Evolutionary conservation across 1,140 invertebrate genomes (phyloP).

Genomic region (Mercenaria mercenaria): DNA sequence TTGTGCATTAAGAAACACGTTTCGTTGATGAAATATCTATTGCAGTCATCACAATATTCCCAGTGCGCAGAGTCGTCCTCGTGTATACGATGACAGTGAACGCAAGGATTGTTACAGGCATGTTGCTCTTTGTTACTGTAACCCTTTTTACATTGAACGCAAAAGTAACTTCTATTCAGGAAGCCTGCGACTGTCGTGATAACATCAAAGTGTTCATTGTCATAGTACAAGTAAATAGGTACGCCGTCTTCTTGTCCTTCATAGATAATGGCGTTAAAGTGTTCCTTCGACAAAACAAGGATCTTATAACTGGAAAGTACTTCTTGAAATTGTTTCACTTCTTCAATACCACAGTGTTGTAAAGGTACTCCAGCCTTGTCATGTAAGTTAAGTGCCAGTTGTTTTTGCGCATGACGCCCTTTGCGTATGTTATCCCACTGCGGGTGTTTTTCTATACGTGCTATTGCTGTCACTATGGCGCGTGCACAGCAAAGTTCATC

Average conservation of each 20-base stretch:
- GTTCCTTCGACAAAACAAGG: conserved; percentile 60
- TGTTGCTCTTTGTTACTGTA: conserved; percentile 58
- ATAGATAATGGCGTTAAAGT: conserved; percentile 65
- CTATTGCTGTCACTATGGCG: conserved; percentile 61
- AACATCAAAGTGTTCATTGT: conserved; percentile 64
- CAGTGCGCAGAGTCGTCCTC: conserved; percentile 27
- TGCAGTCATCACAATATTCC: conserved; percentile 54
- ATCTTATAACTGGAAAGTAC: conserved; percentile 42
- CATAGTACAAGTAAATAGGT: conserved; percentile 59
- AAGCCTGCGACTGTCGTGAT: conserved; percentile 68
- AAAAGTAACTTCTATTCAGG: conserved; percentile 59
- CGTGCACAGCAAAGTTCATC: conserved; percentile 63
- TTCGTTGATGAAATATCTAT: conserved; percentile 51
- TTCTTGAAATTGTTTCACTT: conserved; percentile 56
- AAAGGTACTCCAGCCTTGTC: conserved; percentile 34
- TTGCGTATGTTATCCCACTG: conserved; percentile 54
- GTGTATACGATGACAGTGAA: conserved; percentile 46
- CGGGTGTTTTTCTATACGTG: conserved; percentile 31
- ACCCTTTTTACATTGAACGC: conserved; percentile 62
- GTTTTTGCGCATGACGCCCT: conserved; percentile 33
- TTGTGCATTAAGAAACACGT: conserved; percentile 47
- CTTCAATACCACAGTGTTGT: conserved; percentile 51
- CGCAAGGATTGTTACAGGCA: conserved; percentile 54
- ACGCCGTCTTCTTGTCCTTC: conserved; percentile 50
- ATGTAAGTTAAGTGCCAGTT: conserved; percentile 49